Conservation (phyloP, 2,888 invertebrate species). For the Mimachlamys varia region DNA sequence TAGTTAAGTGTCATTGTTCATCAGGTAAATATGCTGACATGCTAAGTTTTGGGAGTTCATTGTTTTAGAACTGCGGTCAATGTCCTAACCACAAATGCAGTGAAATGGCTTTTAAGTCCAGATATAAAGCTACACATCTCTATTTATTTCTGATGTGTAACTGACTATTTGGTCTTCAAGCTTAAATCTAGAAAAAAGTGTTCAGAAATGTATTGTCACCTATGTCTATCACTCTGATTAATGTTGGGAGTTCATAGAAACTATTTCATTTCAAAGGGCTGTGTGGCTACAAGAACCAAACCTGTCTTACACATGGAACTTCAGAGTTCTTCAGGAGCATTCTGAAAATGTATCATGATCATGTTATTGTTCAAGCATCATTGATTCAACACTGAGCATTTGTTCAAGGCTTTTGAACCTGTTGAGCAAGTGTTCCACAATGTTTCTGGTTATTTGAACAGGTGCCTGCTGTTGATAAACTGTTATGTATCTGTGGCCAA, state of each 20-base stretch:
- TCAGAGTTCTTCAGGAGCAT: background rate
- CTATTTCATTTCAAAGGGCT: background rate
- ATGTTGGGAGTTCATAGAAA: background rate
- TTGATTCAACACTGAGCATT: background rate
- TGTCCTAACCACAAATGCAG: background rate
- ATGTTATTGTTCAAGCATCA: background rate
- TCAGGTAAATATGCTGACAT: background rate
- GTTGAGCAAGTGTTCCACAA: background rate
- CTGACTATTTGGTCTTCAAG: too few species aligned
- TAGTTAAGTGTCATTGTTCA: background rate
- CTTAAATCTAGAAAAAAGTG: background rate
- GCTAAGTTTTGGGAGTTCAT: background rate
- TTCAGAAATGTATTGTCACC: background rate
- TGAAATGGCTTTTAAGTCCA: background rate
- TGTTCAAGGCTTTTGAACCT: background rate
- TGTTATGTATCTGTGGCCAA: conserved; percentile 1
- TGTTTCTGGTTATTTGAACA: background rate
- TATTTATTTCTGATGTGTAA: too few species aligned
- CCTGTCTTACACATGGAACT: conserved; percentile 9
- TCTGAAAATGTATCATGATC: background rate
- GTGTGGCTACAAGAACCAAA: background rate
- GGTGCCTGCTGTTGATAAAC: background rate
- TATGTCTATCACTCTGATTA: background rate
- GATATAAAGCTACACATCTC: too few species aligned
- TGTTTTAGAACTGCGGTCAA: background rate